These are phyloP conservation scores for Dryococelus australis DNA, from an alignment of 2,888 invertebrate genomes.

Conservation along the genomic window DNA sequence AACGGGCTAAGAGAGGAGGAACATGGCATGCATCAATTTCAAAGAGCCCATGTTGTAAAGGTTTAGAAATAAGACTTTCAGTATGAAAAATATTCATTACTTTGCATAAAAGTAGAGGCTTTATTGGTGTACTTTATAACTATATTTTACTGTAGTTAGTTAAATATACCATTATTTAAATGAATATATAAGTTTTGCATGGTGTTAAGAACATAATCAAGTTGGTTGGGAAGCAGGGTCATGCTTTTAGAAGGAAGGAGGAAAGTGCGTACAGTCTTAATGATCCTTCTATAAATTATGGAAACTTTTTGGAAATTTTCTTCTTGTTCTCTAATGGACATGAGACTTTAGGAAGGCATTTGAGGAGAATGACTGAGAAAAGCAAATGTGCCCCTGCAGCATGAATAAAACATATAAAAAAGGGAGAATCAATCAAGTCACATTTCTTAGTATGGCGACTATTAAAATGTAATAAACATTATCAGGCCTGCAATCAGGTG, in stretches of 20 bases:
- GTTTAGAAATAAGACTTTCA: too few relatives aligned
- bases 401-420: background rate
- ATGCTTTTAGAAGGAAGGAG: background rate
- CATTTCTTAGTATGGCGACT: background rate
- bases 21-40: too few relatives aligned
- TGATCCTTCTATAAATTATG: background rate
- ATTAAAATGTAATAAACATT: background rate
- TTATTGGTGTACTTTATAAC: too few relatives aligned
- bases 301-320: constrained; percentile 1
- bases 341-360: background rate
- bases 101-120: too few relatives aligned
- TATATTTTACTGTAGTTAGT: background rate
- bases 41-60: too few relatives aligned
- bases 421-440: background rate
- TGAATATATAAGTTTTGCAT: too few relatives aligned
- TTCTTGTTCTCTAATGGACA: background rate
- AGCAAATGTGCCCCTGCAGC: background rate
- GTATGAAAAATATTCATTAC: too few relatives aligned
- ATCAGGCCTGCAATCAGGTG: background rate
- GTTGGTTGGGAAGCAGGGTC: background rate
- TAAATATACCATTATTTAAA: too few relatives aligned
- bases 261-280: background rate
- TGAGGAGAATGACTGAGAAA: background rate
- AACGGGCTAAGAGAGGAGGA: too few relatives aligned
- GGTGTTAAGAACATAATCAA: background rate